Evolutionary conservation across 2,888 invertebrate species (phyloP), one percentile per base, ranked within the genome.

Genomic region (Mongoloraphidia duomilia): DNA sequence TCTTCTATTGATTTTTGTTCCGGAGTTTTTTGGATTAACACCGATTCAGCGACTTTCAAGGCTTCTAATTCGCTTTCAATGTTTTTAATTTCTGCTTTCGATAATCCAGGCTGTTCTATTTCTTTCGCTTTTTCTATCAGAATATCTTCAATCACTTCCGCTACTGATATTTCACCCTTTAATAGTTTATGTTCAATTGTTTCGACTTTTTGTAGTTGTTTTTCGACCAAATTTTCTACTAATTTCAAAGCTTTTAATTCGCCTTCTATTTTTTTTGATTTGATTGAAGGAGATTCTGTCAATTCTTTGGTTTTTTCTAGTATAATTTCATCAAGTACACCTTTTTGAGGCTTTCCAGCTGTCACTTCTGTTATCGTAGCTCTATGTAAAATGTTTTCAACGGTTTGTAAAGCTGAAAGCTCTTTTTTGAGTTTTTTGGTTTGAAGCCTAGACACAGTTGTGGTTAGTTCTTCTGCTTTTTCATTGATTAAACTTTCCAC

Each of bases 1-100:
- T 26, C 26, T 26, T 26, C 26, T 6, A 6, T 26, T 26, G 26
- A 26, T 37, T 52, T 61, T 63, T 9, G 61, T 59, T 49, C 52
- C 61, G 26, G 26, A 34, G 47, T 49, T 47, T 44, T 40, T 14
- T 9, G 38, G 34, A 43, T 11, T 33, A 35, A 35, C 3, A 26
- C 37, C 38, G 44, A 38, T 46, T 50, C 38, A 33, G 26, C 26
- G 26, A 26, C 26, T 26, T 26, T 26, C 26, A 26, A 26, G 26
- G 35, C 44, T 49, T 42, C 33, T 14, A 4, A 17, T 9, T 42
- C 44, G 35, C 34, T 39, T 10, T 45, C 36, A 37, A 36, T 44
- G 14, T 46, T 36, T 39, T 41, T 47, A 26, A 34, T 46, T 39
- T 35, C 44, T 44, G 52, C 48, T 38, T 35, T 36, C 14, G 38